phyloP scores from a whole-genome alignment of 2,113 vertebrate species.

The Oceanodroma tethys region DNA sequence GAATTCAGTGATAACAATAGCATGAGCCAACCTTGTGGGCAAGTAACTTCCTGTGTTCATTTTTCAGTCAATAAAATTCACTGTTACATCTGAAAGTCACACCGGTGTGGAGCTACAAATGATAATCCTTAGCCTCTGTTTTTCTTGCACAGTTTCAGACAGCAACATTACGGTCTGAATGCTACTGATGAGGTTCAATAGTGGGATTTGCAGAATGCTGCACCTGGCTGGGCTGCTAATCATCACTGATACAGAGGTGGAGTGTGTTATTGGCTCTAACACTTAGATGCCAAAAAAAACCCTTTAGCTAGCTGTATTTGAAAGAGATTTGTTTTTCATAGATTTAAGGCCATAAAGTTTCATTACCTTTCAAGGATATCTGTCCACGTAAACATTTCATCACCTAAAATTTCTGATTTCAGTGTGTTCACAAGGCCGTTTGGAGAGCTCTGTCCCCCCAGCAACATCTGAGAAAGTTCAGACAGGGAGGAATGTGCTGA shows the following conservation, averaged over 20 bases:
- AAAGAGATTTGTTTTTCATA: neutral
- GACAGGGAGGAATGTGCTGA: neutral
- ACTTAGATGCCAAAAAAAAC: neutral
- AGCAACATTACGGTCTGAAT: neutral
- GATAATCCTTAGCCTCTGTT: neutral
- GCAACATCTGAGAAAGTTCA: neutral
- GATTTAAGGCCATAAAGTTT: neutral
- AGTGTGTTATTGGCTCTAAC: rapidly evolving
- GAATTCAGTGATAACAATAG: neutral
- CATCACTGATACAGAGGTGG: neutral
- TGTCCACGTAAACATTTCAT: neutral
- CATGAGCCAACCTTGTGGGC: neutral
- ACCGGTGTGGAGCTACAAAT: neutral
- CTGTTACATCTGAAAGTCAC: neutral
- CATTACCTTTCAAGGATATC: neutral
- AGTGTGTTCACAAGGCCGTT: neutral
- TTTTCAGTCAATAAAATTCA: neutral
- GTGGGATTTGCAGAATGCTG: neutral
- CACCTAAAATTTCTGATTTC: neutral
- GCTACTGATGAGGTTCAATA: neutral
- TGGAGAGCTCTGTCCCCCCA: neutral
- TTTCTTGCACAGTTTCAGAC: neutral
- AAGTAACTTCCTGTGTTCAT: neutral
- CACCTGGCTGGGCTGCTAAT: neutral
- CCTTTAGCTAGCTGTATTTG: neutral